Percentiles rank a stretch among this genome's conserved stretches.
These are phyloP conservation scores for Drosophila meridionalis DNA, from an alignment of 2,888 invertebrate species.

Conservation along the genomic window DNA sequence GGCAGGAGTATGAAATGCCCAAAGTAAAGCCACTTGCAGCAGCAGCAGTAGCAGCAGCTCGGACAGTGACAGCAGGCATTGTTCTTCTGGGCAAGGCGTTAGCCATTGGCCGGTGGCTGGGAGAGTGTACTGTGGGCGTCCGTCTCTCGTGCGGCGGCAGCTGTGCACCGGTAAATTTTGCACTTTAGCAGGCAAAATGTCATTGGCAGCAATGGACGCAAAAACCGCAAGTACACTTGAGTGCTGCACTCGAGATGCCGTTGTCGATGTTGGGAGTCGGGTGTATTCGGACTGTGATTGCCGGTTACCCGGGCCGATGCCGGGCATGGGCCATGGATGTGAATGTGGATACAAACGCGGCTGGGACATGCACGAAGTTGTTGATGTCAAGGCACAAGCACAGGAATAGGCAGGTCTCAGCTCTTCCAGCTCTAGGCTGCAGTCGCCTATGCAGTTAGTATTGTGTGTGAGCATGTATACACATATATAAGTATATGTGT, in stretches of 20 bases:
- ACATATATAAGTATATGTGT: neutral
- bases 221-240: constrained; percentile 82
- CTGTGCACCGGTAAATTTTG: constrained; percentile 81
- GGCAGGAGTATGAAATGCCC: constrained; percentile 62
- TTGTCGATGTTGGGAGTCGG: constrained; percentile 49
- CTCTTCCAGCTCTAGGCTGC: constrained; percentile 36
- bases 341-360: constrained; percentile 71
- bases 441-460: constrained; percentile 14
- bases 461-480: constrained; percentile 21
- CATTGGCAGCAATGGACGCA: constrained; percentile 83
- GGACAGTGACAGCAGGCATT: constrained; percentile 64
- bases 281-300: neutral
- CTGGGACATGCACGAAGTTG: constrained; percentile 77
- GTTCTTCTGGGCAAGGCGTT: constrained; percentile 71
- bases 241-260: constrained; percentile 82
- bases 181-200: constrained; percentile 83
- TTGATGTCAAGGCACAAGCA: constrained; percentile 72
- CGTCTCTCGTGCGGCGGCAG: constrained; percentile 38
- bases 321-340: neutral
- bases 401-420: constrained; percentile 55
- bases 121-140: constrained; percentile 42
- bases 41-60: constrained; percentile 37
- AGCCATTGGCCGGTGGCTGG: constrained; percentile 26
- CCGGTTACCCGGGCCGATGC: constrained; percentile 12
- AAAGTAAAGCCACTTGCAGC: constrained; percentile 81